Percentiles rank a stretch among this genome's conserved stretches.
Conservation (phyloP, 2,888 invertebrate genomes). For the Standfussiana lucernea region DNA sequence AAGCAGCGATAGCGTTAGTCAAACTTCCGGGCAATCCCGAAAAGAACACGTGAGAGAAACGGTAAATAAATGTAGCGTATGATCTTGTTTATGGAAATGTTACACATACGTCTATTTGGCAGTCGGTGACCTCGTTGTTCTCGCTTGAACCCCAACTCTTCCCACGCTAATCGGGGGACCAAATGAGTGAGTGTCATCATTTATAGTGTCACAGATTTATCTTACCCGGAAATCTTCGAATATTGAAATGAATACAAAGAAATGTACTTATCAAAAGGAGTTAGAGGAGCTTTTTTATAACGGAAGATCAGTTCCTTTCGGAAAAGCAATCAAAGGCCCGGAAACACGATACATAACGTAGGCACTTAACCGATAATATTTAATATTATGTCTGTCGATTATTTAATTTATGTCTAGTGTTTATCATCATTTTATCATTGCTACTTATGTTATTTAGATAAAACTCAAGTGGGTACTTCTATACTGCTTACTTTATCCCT, state of each 20-base stretch:
- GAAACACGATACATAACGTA: not conserved
- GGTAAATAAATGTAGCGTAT: not conserved
- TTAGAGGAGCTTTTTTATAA: not conserved
- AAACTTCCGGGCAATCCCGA: not conserved
- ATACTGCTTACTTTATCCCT: not conserved
- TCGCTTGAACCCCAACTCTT: slow-evolving; percentile 28
- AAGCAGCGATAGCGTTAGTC: not conserved
- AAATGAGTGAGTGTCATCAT: slow-evolving; percentile 11
- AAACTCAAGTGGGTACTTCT: slow-evolving; percentile 10
- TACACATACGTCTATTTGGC: slow-evolving; percentile 14
- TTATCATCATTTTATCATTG: slow-evolving; percentile 4
- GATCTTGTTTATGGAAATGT: slow-evolving; percentile 20
- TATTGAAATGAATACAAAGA: not conserved
- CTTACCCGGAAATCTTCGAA: not conserved
- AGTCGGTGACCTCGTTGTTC: slow-evolving; percentile 23
- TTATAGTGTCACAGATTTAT: not conserved
- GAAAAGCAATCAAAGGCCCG: not conserved
- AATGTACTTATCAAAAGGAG: not conserved
- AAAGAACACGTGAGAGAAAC: not conserved
- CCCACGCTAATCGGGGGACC: slow-evolving; percentile 33
- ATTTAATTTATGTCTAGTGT: slow-evolving; percentile 1
- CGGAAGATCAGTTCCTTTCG: not conserved
- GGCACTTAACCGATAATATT: slow-evolving; percentile 3
- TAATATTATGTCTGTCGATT: slow-evolving; percentile 6
- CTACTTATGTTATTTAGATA: slow-evolving; percentile 7